These are phyloP conservation scores for Stegana nigrithorax DNA, from an alignment of 2,888 invertebrate genomes.

Conservation along the genomic window DNA sequence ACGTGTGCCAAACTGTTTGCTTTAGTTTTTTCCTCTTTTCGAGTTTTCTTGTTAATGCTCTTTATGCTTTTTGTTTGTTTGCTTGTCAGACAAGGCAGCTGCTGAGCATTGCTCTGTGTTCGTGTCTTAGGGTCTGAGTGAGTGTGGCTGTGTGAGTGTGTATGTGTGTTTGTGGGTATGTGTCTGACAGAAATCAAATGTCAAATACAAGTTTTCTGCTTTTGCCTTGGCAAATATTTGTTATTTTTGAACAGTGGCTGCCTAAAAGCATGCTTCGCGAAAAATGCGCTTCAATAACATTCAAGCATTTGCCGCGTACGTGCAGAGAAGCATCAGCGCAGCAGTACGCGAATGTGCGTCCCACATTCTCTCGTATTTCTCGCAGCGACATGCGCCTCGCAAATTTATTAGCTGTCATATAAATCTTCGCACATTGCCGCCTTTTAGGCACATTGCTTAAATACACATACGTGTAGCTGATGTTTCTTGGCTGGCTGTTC, in stretches of 20 bases:
- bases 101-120: too few relatives aligned
- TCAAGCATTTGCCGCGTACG: constrained; percentile 39
- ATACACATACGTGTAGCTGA: neutral
- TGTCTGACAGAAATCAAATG: constrained; percentile 49
- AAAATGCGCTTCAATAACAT: constrained; percentile 27
- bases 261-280: constrained; percentile 33
- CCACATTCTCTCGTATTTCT: neutral
- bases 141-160: too few relatives aligned
- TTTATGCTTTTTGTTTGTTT: constrained; percentile 24
- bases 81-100: too few relatives aligned
- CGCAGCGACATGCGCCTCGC: neutral
- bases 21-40: constrained; percentile 22
- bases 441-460: constrained; percentile 36
- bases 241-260: constrained; percentile 23
- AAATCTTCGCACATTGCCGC: constrained; percentile 61
- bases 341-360: constrained; percentile 29
- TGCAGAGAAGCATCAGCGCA: constrained; percentile 38
- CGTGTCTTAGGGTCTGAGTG: too few relatives aligned
- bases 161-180: too few relatives aligned
- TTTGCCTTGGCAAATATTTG: constrained; percentile 41
- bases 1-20: constrained; percentile 53
- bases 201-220: constrained; percentile 45
- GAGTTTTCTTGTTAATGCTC: too few relatives aligned
- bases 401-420: constrained; percentile 68
- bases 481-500: neutral